Evolutionary conservation across 2,888 invertebrate genomes (phyloP).

Genomic region (Ormyrus nitidulus): DNA sequence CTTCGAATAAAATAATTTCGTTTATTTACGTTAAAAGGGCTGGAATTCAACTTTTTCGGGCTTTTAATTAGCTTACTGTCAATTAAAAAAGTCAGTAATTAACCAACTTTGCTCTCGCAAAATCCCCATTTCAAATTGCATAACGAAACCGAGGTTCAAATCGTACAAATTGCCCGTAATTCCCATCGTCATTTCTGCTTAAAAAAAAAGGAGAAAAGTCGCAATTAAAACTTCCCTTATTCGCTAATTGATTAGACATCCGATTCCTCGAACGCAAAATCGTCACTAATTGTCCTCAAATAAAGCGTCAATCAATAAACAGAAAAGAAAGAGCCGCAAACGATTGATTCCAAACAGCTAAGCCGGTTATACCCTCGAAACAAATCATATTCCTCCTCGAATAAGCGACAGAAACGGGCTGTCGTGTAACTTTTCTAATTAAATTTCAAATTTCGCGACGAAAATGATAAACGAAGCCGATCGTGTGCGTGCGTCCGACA

Average conservation of each 20-base stretch:
- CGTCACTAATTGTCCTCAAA: too few relatives aligned
- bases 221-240: slow-evolving; percentile 5
- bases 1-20: too few relatives aligned
- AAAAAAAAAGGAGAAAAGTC: not conserved
- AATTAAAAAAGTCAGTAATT: slow-evolving; percentile 2
- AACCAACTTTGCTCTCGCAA: not conserved
- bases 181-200: not conserved
- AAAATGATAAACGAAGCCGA: slow-evolving; percentile 33
- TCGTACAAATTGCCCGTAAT: not conserved
- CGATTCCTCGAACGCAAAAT: not conserved
- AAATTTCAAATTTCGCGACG: slow-evolving; percentile 7
- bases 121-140: not conserved
- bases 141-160: not conserved
- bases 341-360: too few relatives aligned
- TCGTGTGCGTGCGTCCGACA: not conserved
- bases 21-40: too few relatives aligned
- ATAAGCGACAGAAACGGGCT: too few relatives aligned
- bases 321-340: too few relatives aligned
- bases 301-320: too few relatives aligned
- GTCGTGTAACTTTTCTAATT: slow-evolving; percentile 33
- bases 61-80: not conserved
- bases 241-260: slow-evolving; percentile 5
- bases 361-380: too few relatives aligned
- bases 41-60: not conserved
- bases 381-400: too few relatives aligned